Evolutionary conservation across 2,888 invertebrate genomes (phyloP).

Genomic region (Nemapogon koenigi): DNA sequence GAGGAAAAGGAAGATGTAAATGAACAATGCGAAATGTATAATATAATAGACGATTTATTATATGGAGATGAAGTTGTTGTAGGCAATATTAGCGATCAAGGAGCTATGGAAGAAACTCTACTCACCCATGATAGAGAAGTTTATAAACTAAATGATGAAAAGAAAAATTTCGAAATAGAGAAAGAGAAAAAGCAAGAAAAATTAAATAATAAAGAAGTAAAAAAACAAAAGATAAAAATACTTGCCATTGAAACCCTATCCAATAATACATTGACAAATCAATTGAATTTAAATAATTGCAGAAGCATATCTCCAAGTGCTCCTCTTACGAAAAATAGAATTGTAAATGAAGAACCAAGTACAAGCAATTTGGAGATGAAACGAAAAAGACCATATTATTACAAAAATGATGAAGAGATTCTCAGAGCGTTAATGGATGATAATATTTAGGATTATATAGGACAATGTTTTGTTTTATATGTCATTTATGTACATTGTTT

Average conservation of each 20-base stretch:
- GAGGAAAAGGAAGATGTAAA: conserved; percentile 6
- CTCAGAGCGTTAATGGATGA: conserved; percentile 11
- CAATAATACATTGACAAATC: neutral
- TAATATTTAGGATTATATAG: conserved; percentile 9
- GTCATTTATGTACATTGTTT: too few relatives aligned
- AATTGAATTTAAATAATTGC: neutral
- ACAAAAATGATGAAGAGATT: conserved; percentile 10
- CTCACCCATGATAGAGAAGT: conserved; percentile 4
- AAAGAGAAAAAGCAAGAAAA: too few relatives aligned
- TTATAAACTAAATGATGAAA: conserved; percentile 9
- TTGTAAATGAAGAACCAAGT: neutral
- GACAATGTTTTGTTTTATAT: too few relatives aligned
- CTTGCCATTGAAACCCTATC: neutral
- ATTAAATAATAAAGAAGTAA: neutral
- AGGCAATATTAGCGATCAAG: conserved; percentile 3
- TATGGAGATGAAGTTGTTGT: conserved; percentile 3
- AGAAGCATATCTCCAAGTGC: neutral
- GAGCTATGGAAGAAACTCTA: conserved; percentile 2
- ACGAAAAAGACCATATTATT: conserved; percentile 1
- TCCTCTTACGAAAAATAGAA: neutral
- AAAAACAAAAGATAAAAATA: neutral
- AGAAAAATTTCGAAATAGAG: too few relatives aligned
- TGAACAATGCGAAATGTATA: conserved; percentile 9
- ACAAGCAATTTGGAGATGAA: neutral
- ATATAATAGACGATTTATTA: conserved; percentile 5